phyloP scores from a whole-genome alignment of 2,888 invertebrate species.

The Lepidocyrtinus sp. region DNA sequence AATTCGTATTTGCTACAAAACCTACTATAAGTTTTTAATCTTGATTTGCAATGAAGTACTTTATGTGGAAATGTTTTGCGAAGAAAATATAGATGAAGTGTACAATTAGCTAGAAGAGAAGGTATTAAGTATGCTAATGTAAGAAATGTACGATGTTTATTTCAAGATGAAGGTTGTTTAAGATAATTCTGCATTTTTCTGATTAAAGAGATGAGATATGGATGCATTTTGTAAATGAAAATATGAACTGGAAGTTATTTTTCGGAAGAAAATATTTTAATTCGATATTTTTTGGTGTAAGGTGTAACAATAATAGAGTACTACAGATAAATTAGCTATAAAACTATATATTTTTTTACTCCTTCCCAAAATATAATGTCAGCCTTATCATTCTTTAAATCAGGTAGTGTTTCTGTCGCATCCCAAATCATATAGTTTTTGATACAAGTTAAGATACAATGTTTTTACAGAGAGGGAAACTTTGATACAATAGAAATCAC shows the following conservation, averaged over 20 bases:
- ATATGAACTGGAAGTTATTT: not conserved
- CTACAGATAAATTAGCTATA: not conserved
- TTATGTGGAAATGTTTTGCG: too few relatives aligned
- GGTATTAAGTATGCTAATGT: too few relatives aligned
- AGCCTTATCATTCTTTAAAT: constrained; percentile 28
- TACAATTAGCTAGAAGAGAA: too few relatives aligned
- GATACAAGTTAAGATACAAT: constrained; percentile 45
- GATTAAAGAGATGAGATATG: not conserved
- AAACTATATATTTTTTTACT: not conserved
- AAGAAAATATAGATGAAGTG: too few relatives aligned
- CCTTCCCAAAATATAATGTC: constrained; percentile 12
- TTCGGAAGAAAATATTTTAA: not conserved
- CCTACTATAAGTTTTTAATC: too few relatives aligned
- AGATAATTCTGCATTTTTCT: not conserved
- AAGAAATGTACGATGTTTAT: too few relatives aligned
- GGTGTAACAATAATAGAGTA: not conserved
- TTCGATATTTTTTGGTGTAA: not conserved
- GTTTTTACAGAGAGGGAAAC: constrained; percentile 17
- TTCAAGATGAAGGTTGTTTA: too few relatives aligned
- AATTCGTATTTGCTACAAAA: too few relatives aligned
- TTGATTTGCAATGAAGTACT: too few relatives aligned
- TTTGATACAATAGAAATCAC: not conserved
- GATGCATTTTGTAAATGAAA: not conserved
- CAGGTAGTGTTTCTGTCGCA: constrained; percentile 16
- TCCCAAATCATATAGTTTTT: constrained; percentile 5